Conservation (phyloP, 2,113 vertebrate genomes). For the Pseudolaguvia tuberculata region DNA sequence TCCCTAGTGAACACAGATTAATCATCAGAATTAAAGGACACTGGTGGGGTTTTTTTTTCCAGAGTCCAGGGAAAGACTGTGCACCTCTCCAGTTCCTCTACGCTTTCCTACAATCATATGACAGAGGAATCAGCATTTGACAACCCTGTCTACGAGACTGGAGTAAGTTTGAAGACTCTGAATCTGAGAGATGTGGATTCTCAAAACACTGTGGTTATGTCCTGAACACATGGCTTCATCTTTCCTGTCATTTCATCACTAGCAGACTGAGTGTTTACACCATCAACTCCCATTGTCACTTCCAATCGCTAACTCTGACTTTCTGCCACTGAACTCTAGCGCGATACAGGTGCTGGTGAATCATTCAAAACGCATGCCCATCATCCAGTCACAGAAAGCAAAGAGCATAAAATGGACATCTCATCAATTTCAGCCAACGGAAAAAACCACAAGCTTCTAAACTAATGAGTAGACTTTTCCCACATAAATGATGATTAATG, state of each 20-base stretch:
- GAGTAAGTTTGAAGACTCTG: slow-evolving; percentile 82
- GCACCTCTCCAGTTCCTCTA: slow-evolving; percentile 69
- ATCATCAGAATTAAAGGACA: too few relatives aligned
- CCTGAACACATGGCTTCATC: slow-evolving; percentile 55
- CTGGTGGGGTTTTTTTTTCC: neutral
- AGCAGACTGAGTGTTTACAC: slow-evolving; percentile 53
- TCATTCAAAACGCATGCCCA: neutral
- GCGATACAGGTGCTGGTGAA: neutral
- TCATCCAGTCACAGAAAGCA: neutral
- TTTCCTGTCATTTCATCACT: slow-evolving; percentile 51
- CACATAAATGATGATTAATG: neutral
- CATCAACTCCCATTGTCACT: slow-evolving; percentile 6
- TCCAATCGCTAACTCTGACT: neutral
- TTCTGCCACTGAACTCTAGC: neutral
- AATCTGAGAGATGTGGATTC: slow-evolving; percentile 66
- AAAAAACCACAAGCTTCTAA: neutral
- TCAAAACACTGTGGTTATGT: slow-evolving; percentile 68
- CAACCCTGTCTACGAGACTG: slow-evolving; percentile 89
- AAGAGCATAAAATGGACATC: neutral
- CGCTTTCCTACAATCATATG: slow-evolving; percentile 84
- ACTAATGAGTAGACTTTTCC: neutral
- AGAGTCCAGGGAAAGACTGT: slow-evolving; percentile 87
- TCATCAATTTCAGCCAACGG: neutral
- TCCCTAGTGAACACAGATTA: too few relatives aligned
- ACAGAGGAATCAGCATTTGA: slow-evolving; percentile 90